Conservation (phyloP, 2,888 invertebrate genomes). For the Ormia ochracea region DNA sequence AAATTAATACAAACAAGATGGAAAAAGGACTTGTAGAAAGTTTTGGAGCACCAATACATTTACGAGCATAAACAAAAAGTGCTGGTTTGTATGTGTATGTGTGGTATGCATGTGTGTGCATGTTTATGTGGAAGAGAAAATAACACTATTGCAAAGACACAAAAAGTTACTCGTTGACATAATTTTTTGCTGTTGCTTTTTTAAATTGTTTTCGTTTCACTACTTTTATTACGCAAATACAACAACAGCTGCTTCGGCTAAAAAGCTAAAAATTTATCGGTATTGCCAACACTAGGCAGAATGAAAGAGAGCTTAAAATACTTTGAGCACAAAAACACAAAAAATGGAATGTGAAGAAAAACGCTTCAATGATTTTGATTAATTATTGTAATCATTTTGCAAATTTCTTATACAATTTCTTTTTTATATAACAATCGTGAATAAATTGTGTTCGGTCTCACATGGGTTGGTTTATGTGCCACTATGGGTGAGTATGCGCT, state of each 20-base stretch:
- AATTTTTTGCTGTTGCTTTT: conserved; percentile 67
- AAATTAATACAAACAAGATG: conserved; percentile 36
- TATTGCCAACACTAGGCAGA: neutral
- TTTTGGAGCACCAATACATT: neutral
- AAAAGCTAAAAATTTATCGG: conserved; percentile 40
- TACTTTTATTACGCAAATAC: conserved; percentile 4
- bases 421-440: no score
- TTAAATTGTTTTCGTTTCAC: conserved; percentile 34
- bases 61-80: neutral
- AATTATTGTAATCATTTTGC: no score
- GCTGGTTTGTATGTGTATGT: neutral
- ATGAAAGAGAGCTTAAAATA: no score
- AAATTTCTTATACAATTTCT: no score
- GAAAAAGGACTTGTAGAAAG: conserved; percentile 38
- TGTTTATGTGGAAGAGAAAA: conserved; percentile 37
- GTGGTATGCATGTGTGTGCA: neutral
- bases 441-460: no score
- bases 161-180: conserved; percentile 72
- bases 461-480: no score
- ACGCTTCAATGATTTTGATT: neutral
- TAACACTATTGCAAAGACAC: conserved; percentile 66
- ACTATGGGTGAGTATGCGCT: no score
- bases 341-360: neutral
- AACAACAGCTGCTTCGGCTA: conserved; percentile 30
- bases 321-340: no score